These are phyloP conservation scores for Danio jaintianensis DNA, from an alignment of 2,797 vertebrate genomes.

Conservation along the genomic window DNA sequence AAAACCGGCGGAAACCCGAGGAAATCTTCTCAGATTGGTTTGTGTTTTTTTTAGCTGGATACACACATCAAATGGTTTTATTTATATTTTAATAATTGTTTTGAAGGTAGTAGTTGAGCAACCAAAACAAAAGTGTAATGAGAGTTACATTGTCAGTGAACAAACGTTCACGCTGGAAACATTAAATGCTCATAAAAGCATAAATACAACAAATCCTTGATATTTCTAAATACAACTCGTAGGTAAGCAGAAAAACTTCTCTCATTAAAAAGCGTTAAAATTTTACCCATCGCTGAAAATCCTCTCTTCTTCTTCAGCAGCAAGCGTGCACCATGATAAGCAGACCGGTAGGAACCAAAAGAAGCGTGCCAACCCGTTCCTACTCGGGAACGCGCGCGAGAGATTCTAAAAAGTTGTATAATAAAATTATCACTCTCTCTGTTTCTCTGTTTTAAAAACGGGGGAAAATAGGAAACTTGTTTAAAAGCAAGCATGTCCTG, in stretches of 20 bases:
- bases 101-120: not conserved
- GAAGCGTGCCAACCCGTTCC: not conserved
- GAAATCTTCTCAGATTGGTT: too few relatives aligned
- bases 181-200: not conserved
- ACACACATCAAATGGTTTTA: too few relatives aligned
- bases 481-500: not conserved
- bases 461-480: not conserved
- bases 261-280: not conserved
- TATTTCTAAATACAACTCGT: not conserved
- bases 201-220: not conserved
- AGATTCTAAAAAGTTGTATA: not conserved
- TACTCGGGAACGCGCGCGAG: not conserved
- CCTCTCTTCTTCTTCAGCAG: not conserved
- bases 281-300: slow-evolving; percentile 28
- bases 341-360: slow-evolving; percentile 16
- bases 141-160: not conserved
- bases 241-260: not conserved
- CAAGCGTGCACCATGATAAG: not conserved
- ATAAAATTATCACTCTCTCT: not conserved
- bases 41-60: too few relatives aligned
- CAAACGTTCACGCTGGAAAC: not conserved
- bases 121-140: not conserved
- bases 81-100: too few relatives aligned
- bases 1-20: too few relatives aligned
- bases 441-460: not conserved